A percentile compares a stretch with the other conserved stretches of the same genome.
phyloP scores from a whole-genome alignment of 2,797 vertebrate species.

The Sebastolobus altivelis region DNA sequence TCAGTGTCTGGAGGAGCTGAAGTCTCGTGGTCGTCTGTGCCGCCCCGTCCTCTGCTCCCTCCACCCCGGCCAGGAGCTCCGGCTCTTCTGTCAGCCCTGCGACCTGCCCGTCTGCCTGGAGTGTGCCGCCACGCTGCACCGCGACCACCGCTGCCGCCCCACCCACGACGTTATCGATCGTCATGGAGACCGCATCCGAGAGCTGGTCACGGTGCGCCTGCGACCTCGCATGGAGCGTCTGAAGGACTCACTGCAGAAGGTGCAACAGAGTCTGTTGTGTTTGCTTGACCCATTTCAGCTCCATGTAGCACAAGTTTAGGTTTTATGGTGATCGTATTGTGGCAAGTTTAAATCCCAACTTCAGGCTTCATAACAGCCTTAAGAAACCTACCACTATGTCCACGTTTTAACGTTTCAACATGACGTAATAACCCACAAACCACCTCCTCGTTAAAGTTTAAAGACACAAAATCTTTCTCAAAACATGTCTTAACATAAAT shows the following conservation, averaged over 20 bases:
- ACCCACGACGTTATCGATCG: slow-evolving; percentile 78
- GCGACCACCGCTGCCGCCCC: slow-evolving; percentile 86
- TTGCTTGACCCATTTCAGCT: too few species aligned
- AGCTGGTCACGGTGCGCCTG: slow-evolving; percentile 82
- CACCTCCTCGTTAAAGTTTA: too few species aligned
- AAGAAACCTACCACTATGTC: too few species aligned
- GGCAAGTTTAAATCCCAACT: too few species aligned
- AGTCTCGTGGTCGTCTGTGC: slow-evolving; percentile 77
- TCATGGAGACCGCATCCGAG: slow-evolving; percentile 86
- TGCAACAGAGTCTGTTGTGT: not conserved
- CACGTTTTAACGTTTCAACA: too few species aligned
- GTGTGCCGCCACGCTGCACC: slow-evolving; percentile 87
- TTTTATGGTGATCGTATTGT: too few species aligned
- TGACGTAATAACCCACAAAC: too few species aligned
- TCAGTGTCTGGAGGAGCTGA: slow-evolving; percentile 83
- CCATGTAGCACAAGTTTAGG: too few species aligned
- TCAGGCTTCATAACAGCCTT: too few species aligned
- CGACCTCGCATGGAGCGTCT: slow-evolving; percentile 83
- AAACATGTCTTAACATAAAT: too few species aligned
- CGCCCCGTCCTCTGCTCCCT: slow-evolving; percentile 87
- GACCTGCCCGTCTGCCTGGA: slow-evolving; percentile 89
- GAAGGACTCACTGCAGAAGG: slow-evolving; percentile 82
- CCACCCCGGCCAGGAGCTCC: slow-evolving; percentile 90
- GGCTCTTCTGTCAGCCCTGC: slow-evolving; percentile 92
- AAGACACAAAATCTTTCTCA: too few species aligned